These are phyloP conservation scores for Astyanax mexicanus DNA, from an alignment of 2,797 vertebrate genomes.

Conservation along the genomic window DNA sequence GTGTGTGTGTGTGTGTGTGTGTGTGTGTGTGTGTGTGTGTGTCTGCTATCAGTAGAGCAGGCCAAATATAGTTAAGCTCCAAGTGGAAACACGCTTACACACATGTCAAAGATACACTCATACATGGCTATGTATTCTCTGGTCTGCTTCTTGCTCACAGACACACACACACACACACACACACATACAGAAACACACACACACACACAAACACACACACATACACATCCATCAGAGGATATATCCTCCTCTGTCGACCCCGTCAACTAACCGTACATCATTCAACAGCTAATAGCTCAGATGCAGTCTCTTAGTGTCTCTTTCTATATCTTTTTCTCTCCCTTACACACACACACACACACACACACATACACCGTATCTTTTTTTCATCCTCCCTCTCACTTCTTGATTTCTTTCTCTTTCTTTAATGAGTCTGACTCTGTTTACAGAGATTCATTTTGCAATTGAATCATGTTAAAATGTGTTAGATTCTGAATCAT, in stretches of 20 bases:
- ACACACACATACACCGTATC: no score
- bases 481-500: no score
- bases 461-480: no score
- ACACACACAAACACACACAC: neutral
- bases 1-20: neutral
- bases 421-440: no score
- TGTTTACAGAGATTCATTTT: no score
- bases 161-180: neutral
- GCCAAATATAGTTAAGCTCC: slow-evolving; percentile 29
- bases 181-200: slow-evolving; percentile 3
- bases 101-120: neutral
- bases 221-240: neutral
- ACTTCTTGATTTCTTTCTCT: neutral
- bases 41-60: neutral
- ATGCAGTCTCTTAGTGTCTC: neutral
- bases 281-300: neutral
- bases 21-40: no score
- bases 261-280: slow-evolving; percentile 1
- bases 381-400: neutral
- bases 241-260: neutral
- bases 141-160: slow-evolving; percentile 12
- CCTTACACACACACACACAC: slow-evolving; percentile 13
- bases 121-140: slow-evolving; percentile 1
- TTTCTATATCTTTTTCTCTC: slow-evolving; percentile 11
- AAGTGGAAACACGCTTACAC: slow-evolving; percentile 27